These are phyloP conservation scores for Drosophila pandora DNA, from an alignment of 1,140 invertebrate genomes.

Conservation along the genomic window DNA sequence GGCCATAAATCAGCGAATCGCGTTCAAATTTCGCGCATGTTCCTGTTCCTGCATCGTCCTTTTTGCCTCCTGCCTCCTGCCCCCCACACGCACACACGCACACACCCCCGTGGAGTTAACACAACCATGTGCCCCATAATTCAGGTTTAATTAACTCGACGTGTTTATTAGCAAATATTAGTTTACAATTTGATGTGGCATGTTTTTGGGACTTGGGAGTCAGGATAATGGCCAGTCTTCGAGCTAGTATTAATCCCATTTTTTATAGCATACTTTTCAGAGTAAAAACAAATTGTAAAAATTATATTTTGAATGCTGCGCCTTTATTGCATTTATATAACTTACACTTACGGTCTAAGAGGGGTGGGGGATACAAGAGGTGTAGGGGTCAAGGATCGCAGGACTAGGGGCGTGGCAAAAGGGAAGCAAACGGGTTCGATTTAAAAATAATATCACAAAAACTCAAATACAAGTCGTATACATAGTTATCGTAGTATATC, in stretches of 20 bases:
- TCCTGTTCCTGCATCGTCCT: constrained; percentile 44
- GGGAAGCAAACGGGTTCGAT: constrained; percentile 64
- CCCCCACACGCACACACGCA: neutral
- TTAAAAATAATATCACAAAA: constrained; percentile 81
- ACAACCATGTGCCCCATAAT: constrained; percentile 67
- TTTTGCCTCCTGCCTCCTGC: neutral
- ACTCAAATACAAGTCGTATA: constrained; percentile 79
- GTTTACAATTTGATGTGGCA: constrained; percentile 76
- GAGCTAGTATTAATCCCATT: too few species aligned
- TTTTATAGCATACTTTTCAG: too few species aligned
- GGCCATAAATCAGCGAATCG: constrained; percentile 80
- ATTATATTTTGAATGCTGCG: constrained; percentile 42
- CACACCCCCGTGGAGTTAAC: constrained; percentile 11
- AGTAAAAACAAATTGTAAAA: neutral
- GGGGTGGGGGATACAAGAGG: constrained; percentile 4
- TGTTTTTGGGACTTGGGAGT: constrained; percentile 25
- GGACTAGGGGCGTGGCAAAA: constrained; percentile 19
- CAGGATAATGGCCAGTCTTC: neutral
- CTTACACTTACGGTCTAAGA: constrained; percentile 37
- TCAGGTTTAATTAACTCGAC: constrained; percentile 80
- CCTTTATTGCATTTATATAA: constrained; percentile 48
- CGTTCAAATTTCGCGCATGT: constrained; percentile 72
- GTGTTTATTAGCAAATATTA: constrained; percentile 83
- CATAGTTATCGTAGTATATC: constrained; percentile 48
- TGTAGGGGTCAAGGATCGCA: neutral